Percentiles rank a stretch among this genome's conserved stretches.
phyloP scores from a whole-genome alignment of 2,797 vertebrate genomes.

The Eulemur coronatus region DNA sequence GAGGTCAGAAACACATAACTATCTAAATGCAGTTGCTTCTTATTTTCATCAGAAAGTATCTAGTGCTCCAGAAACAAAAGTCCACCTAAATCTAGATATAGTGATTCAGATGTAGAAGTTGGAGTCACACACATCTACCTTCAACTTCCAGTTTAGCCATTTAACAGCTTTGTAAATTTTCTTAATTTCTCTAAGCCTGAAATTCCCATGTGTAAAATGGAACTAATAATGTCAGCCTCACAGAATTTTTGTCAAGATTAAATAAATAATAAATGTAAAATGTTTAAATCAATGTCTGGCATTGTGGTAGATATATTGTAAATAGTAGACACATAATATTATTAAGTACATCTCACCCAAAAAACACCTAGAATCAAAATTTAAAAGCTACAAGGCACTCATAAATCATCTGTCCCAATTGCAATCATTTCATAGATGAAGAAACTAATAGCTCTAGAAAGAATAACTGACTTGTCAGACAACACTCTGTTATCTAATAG shows the following conservation, averaged over 20 bases:
- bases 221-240: slow-evolving; percentile 8
- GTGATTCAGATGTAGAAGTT: neutral
- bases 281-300: neutral
- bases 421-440: neutral
- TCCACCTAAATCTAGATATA: neutral
- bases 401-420: slow-evolving; percentile 3
- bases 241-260: neutral
- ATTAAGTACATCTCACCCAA: neutral
- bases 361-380: slow-evolving; percentile 35
- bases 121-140: neutral
- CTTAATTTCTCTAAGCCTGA: neutral
- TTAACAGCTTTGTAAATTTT: slow-evolving; percentile 1
- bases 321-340: neutral
- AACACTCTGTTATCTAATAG: neutral
- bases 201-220: neutral
- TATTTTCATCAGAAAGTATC: neutral
- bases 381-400: neutral
- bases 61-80: neutral
- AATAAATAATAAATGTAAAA: slow-evolving; percentile 16
- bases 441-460: neutral
- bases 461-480: neutral
- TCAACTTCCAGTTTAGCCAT: neutral
- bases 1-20: neutral
- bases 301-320: neutral
- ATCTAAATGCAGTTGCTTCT: neutral